phyloP scores from a whole-genome alignment of 2,888 invertebrate species.

The Eupithecia inturbata region DNA sequence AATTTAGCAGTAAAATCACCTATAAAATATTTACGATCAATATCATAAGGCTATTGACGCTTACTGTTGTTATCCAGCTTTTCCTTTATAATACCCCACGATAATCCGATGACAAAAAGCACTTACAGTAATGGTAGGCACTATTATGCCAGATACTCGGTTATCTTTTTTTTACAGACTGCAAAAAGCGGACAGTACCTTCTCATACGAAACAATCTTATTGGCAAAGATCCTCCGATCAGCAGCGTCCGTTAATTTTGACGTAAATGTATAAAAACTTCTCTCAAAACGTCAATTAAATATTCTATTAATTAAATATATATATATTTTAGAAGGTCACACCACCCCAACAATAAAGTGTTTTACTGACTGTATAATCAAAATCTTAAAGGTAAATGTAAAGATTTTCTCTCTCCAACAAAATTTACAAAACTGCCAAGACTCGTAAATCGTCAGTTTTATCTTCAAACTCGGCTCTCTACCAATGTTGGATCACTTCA shows the following conservation, averaged over 20 bases:
- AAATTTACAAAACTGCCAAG: not conserved
- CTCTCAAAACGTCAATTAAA: no score
- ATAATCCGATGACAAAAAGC: not conserved
- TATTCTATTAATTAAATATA: no score
- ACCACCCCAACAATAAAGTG: no score
- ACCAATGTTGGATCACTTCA: slow-evolving; percentile 17
- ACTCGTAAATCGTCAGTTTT: not conserved
- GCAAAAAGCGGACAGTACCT: not conserved
- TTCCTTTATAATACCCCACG: not conserved
- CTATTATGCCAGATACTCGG: not conserved
- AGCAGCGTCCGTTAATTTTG: no score
- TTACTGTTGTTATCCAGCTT: not conserved
- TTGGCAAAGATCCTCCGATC: no score
- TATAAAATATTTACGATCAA: not conserved
- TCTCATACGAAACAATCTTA: no score
- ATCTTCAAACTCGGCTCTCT: slow-evolving; percentile 13
- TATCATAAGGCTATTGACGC: not conserved
- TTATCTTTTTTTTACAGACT: not conserved
- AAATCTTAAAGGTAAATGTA: not conserved
- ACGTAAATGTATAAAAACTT: no score
- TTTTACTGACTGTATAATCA: no score
- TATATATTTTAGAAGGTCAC: not conserved
- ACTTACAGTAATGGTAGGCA: not conserved
- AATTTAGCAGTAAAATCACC: not conserved
- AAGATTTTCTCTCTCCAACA: not conserved